These are phyloP conservation scores for Zapornia atra DNA, from an alignment of 2,113 vertebrate species.

Conservation along the genomic window DNA sequence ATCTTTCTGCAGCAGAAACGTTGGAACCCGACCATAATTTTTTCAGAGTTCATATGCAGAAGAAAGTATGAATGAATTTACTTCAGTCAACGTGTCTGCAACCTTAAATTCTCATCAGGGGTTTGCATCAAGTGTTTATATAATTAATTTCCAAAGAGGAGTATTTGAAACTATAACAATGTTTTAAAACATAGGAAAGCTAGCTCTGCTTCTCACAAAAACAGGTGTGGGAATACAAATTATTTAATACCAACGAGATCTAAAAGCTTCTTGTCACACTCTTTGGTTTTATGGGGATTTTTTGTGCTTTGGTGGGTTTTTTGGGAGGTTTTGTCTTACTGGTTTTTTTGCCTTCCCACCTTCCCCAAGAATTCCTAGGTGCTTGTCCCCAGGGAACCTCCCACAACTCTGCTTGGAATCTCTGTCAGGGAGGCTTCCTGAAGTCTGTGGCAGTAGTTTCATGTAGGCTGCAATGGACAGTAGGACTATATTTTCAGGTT, in stretches of 20 bases:
- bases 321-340: not conserved
- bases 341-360: rapidly evolving
- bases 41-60: not conserved
- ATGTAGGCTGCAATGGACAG: not conserved
- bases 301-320: not conserved
- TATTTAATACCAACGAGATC: not conserved
- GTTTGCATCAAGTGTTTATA: not conserved
- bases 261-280: not conserved
- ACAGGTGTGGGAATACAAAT: not conserved
- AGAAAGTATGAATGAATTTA: not conserved
- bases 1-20: not conserved
- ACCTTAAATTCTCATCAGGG: not conserved
- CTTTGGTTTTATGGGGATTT: not conserved
- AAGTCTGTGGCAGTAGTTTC: not conserved
- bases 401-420: not conserved
- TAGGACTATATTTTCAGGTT: not conserved
- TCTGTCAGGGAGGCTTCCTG: not conserved
- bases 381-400: not conserved
- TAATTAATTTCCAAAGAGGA: not conserved
- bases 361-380: not conserved
- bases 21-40: not conserved
- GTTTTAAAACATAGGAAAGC: not conserved
- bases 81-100: not conserved
- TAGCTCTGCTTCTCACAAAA: not conserved
- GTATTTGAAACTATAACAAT: not conserved